Evolutionary conservation across 2,797 vertebrate species (phyloP).

Genomic region (Todus mexicanus): DNA sequence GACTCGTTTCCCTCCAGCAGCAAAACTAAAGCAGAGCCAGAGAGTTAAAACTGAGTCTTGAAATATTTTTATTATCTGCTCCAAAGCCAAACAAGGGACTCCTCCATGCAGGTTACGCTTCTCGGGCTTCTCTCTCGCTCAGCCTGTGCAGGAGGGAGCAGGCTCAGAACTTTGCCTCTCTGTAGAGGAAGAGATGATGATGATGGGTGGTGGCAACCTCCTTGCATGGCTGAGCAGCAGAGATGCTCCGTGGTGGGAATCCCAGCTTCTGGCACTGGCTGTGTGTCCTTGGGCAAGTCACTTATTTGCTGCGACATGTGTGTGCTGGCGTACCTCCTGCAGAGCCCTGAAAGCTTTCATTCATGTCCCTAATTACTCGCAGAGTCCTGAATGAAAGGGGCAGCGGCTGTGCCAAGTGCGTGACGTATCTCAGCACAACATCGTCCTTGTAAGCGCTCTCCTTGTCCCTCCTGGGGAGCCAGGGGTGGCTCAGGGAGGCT

Average conservation of each 20-base stretch:
- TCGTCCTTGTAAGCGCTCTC: not conserved
- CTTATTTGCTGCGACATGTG: not conserved
- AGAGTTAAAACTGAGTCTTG: not conserved
- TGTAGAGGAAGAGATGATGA: not conserved
- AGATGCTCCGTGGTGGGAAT: not conserved
- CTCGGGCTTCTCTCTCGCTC: not conserved
- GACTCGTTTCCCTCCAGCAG: not conserved
- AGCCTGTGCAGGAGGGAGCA: not conserved
- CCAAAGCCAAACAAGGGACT: not conserved
- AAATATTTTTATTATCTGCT: not conserved
- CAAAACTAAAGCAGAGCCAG: not conserved
- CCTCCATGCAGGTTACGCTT: not conserved
- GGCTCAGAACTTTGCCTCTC: not conserved
- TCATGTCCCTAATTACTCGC: not conserved
- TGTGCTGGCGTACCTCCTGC: conserved; percentile 41
- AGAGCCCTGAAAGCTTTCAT: conserved; percentile 41
- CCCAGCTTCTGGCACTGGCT: not conserved
- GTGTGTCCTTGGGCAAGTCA: not conserved
- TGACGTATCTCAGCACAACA: conserved; percentile 14
- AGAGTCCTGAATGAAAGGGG: conserved; percentile 44
- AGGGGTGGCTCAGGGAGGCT: not conserved
- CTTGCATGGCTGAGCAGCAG: not conserved
- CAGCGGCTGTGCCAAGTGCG: conserved; percentile 19
- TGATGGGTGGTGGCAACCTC: not conserved
- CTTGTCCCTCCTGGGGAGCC: not conserved